Base-by-base conservation (phyloP, 23 tunicate genomes). In the Trididemnum clinides region DNA sequence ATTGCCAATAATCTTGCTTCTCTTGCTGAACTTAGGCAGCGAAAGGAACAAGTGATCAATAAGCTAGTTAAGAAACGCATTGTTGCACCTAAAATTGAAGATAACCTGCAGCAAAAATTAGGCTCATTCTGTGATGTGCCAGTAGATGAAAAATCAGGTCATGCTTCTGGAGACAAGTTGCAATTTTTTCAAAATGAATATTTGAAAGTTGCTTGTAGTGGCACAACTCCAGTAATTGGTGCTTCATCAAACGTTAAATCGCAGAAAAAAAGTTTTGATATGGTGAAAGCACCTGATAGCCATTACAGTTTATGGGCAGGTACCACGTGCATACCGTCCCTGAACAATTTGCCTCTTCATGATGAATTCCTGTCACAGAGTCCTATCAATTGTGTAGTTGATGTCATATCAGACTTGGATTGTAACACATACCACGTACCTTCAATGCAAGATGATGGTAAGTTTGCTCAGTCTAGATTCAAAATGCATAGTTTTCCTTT, bases 21-120 rank as follows among this genome's bases (percentile, higher is more conserved):
- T 20, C 59, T 89, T 12, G 88, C 78, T 33, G 90, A 84, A 25
- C 80, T 93, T 1, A 34, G 79, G 19, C 72, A 69, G 33, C 82
- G 98, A 38, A 93, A 93, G 80, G 39, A 57, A 1, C 87, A 88
- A 69, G 88, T 93, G 1, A 81, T 93, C 5, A 77, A 88, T 64
- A 88, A 88, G 72, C 57, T 93, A 72, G 87, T 93, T 1, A 88
- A 93, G 36, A 93, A 93, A 34, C 89, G 92, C 19, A 87, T 74
- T n/a, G 79, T 44, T 62, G 64, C 80, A 0, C 92, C 92, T 33
- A 88, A 83, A 29, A 19, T 33, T 28, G 87, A 83, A 25, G 36
- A 51, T 12, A 30, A 54, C 28, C 36, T 51, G 26, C 83, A 78
- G 23, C 35, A 69, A 27, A 27, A 83, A 30, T 28, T 39, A 4